Evolutionary conservation across 2,113 vertebrate species (phyloP).

Genomic region (Neolamprologus ventralis): DNA sequence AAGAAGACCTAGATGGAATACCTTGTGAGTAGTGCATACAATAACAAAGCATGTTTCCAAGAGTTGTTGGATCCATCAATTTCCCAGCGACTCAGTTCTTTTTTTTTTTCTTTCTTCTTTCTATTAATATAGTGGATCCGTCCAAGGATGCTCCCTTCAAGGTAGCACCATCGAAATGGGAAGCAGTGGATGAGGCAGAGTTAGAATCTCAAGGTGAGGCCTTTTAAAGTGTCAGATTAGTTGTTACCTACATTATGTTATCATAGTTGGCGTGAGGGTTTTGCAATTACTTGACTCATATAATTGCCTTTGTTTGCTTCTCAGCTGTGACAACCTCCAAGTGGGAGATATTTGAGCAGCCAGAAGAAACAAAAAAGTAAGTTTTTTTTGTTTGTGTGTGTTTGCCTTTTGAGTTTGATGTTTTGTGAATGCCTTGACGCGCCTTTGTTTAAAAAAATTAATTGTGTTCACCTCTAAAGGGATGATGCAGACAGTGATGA

Average conservation of each 20-base stretch:
- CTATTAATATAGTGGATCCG: constrained; percentile 54
- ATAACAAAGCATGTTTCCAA: not conserved
- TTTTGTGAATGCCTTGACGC: not conserved
- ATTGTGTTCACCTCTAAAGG: constrained; percentile 54
- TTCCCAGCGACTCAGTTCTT: not conserved
- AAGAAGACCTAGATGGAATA: constrained; percentile 96
- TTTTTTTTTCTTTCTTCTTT: not conserved
- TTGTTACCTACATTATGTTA: not conserved
- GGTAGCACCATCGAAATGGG: constrained; percentile 96
- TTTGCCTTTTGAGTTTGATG: not conserved
- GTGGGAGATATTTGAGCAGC: constrained; percentile 94
- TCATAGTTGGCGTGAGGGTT: not conserved
- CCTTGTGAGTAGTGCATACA: constrained; percentile 76
- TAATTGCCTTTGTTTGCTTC: not conserved
- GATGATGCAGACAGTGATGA: constrained; percentile 84
- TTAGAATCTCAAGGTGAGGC: constrained; percentile 86
- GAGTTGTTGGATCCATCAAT: not conserved
- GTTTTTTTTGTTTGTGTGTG: no score
- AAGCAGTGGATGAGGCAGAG: constrained; percentile 91
- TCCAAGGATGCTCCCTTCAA: constrained; percentile 91
- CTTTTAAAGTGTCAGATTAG: not conserved
- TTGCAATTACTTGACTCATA: not conserved
- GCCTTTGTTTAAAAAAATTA: not conserved
- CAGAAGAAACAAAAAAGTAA: constrained; percentile 88
- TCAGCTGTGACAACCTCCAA: constrained; percentile 96